Evolutionary conservation across 2,113 vertebrate genomes (phyloP).

Genomic region (Eidolon helvum): DNA sequence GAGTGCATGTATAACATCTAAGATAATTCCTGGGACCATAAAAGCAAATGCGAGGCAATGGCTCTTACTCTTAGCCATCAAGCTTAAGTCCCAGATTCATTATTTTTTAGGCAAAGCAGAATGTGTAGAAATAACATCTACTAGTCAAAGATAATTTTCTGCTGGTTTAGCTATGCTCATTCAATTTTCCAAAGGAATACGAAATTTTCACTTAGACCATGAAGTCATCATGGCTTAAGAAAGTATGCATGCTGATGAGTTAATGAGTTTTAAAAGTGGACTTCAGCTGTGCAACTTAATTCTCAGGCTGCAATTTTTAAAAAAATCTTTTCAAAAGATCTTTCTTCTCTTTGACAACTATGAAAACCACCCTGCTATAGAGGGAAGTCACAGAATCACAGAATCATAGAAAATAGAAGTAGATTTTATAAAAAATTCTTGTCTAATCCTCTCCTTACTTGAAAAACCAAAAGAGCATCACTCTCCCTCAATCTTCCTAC

Average conservation of each 20-base stretch:
- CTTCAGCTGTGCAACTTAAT: neutral
- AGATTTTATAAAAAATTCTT: neutral
- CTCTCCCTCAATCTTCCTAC: neutral
- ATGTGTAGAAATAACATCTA: slow-evolving; percentile 47
- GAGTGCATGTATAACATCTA: neutral
- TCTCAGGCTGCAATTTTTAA: neutral
- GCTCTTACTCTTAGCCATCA: neutral
- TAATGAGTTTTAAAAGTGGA: neutral
- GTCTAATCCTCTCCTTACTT: neutral
- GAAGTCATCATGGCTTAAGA: slow-evolving; percentile 28
- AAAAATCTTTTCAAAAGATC: neutral
- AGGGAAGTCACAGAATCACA: neutral
- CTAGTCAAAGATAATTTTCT: slow-evolving; percentile 51
- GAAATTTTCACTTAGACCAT: slow-evolving; percentile 20
- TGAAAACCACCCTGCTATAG: neutral
- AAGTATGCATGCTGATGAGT: slow-evolving; percentile 3
- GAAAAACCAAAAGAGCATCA: neutral
- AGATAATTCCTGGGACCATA: neutral
- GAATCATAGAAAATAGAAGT: neutral
- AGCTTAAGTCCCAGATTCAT: neutral
- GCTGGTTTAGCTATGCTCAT: slow-evolving; percentile 14
- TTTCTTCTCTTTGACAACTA: neutral
- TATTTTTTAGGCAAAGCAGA: slow-evolving; percentile 56
- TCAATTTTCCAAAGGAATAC: slow-evolving; percentile 44
- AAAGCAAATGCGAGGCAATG: neutral